Base-by-base conservation (phyloP, 2,888 invertebrate genomes). In the Taphrorychus bicolor region DNA sequence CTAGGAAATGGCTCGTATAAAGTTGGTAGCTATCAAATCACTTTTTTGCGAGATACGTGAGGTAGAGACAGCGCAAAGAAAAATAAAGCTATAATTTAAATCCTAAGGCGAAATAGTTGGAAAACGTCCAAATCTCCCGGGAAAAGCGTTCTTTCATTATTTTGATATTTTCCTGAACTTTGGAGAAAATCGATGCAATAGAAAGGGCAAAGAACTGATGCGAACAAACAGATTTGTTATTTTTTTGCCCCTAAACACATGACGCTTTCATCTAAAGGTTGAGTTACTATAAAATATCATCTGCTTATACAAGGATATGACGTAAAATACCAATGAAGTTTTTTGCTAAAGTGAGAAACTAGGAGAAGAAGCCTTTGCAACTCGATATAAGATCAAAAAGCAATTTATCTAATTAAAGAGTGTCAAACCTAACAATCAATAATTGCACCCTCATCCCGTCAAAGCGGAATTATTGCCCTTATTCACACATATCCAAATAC, bases 91-190 rank as follows among this genome's bases (percentile, higher is more conserved):
- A 32, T 32, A 32, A 32, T 32, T 32, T 32, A 32, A 32, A 32
- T 32, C 11, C 32, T 32, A 32, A 32, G 9, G 32, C 23, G 19
- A 57, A 19, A 45, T 21, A 7, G 22, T 64, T 57, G 64, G 64
- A 64, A 64, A 23, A 11, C 14, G 19, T 57, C 64, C 58, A 64
- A 64, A 64, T 52, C n/a, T 45, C 45, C 18, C 5, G 21, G 23
- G 64, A 51, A 23, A 64, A 18, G 54, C 11, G 14, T 45, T 22
- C 41, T 64, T 58, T 58, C 52, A 58, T 64, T 52, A 51, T 64
- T 64, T 23, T 52, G 58, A 22, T 64, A 64, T 64, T 64, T 58
- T 64, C 17, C 42, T 64, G 64, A 64, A 64, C 64, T 64, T 64
- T 64, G 24, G 41, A 51, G 42, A 9, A 57, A 57, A 58, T 64